Evolutionary conservation across 2,888 invertebrate species (phyloP), one percentile per base, ranked within the genome.

Genomic region (Ommatoiulus sabulosus): DNA sequence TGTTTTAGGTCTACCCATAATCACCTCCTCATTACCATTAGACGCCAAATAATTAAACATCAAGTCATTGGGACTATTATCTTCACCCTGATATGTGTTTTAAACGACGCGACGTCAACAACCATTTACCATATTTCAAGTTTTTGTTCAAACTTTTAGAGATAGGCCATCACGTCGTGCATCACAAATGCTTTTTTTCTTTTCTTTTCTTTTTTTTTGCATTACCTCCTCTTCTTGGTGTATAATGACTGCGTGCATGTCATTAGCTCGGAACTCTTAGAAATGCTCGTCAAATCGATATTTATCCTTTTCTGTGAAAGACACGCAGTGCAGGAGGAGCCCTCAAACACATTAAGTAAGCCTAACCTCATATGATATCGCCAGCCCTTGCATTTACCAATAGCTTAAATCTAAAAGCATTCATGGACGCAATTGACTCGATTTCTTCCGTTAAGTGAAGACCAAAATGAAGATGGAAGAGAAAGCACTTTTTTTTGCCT

Each of bases 271-370:
- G 7, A 57, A 57, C 57, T 57, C 57, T 57, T 57, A 57, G 57
- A 57, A 57, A 57, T 57, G 17, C 57, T 57, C 57, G 57, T 57
- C 57, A 57, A 57, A 57, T 57, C 57, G 57, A 57, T 57, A 57
- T 57, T 57, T 15, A 4, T 57, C 57, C 57, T 57, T 57, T 57
- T 57, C 57, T 57, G 10, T 15, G 57, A 57, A 57, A 57, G 57
- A 57, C 1, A 57, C 17, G 57, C 17, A 15, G 57, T 15, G 57
- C 57, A 57, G 15, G 57, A 57, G 57, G 57, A 57, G 15, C 15
- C 57, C 10, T 57, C 17, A 15, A 57, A 57, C 57, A 57, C 57
- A 57, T 57, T 10, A 46, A 57, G 10, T 57, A 15, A 57, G 57
- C 57, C 57, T 57, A 57, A 57, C 57, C 57, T 15, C 57, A 57